Conservation (phyloP, 1,140 invertebrate genomes). For the Chionoecetes opilio region DNA sequence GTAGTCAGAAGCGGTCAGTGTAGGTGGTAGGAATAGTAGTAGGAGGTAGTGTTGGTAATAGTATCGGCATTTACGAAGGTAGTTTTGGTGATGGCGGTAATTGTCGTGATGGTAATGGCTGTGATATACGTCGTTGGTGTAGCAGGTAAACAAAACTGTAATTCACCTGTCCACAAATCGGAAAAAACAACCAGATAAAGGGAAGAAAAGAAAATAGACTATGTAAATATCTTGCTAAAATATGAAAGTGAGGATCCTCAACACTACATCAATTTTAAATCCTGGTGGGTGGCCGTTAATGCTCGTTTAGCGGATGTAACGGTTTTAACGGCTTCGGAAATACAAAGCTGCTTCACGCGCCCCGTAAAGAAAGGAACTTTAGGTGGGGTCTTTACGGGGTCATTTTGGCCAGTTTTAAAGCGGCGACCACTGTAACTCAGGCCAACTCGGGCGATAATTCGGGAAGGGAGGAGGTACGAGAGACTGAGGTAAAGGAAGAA, state of each 20-base stretch:
- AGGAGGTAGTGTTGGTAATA: no score
- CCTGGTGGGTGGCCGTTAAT: not conserved
- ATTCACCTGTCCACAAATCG: not conserved
- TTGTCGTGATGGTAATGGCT: not conserved
- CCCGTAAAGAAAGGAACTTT: not conserved
- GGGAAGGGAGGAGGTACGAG: not conserved
- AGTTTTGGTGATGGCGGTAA: no score
- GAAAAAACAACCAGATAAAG: not conserved
- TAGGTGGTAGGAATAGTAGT: no score
- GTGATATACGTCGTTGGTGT: not conserved
- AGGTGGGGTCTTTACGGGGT: slow-evolving; percentile 1
- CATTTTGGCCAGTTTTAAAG: slow-evolving; percentile 19
- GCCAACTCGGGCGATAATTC: not conserved
- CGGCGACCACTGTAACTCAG: slow-evolving; percentile 23
- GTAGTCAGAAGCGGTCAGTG: not conserved
- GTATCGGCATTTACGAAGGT: no score
- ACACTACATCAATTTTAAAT: no score
- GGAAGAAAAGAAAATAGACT: not conserved
- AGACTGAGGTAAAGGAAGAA: not conserved
- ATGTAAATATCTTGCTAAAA: not conserved
- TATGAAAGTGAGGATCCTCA: no score
- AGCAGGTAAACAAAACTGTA: not conserved
- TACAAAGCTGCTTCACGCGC: not conserved
- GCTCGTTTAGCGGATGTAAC: not conserved
- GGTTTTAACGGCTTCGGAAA: slow-evolving; percentile 28